phyloP scores from a whole-genome alignment of 2,888 invertebrate species.

The Buathra laborator region DNA sequence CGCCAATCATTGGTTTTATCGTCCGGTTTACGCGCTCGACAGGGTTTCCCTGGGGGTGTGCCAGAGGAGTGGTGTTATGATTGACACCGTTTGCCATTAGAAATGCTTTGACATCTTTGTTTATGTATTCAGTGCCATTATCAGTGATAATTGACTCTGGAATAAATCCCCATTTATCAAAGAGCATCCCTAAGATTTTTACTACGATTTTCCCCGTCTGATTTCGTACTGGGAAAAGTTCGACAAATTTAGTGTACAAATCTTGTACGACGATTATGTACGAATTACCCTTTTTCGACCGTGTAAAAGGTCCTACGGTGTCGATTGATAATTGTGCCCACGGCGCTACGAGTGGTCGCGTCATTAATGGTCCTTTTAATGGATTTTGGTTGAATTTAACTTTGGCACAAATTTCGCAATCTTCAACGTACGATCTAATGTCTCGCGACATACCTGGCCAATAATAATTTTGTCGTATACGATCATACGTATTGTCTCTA shows the following conservation, averaged over 20 bases:
- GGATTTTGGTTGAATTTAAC: constrained; percentile 55
- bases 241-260: constrained; percentile 39
- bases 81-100: constrained; percentile 5
- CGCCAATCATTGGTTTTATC: constrained; percentile 57
- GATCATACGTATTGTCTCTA: constrained; percentile 55
- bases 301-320: constrained; percentile 40
- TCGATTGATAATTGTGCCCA: constrained; percentile 55
- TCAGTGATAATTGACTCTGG: constrained; percentile 57
- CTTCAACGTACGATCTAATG: no score
- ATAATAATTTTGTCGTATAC: constrained; percentile 55
- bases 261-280: constrained; percentile 39
- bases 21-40: constrained; percentile 49
- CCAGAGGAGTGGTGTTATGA: constrained; percentile 41
- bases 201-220: constrained; percentile 36
- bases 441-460: constrained; percentile 58
- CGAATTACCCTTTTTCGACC: constrained; percentile 47
- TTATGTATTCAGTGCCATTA: constrained; percentile 58
- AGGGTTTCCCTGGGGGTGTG: constrained; percentile 52
- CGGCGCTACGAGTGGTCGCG: constrained; percentile 37
- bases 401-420: constrained; percentile 43
- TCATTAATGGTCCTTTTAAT: constrained; percentile 30
- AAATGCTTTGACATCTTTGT: constrained; percentile 54
- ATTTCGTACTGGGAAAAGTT: constrained; percentile 43
- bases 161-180: constrained; percentile 40
- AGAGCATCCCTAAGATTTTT: constrained; percentile 10